Evolutionary conservation across 2,888 invertebrate species (phyloP).

Genomic region (Schizaphis graminum): DNA sequence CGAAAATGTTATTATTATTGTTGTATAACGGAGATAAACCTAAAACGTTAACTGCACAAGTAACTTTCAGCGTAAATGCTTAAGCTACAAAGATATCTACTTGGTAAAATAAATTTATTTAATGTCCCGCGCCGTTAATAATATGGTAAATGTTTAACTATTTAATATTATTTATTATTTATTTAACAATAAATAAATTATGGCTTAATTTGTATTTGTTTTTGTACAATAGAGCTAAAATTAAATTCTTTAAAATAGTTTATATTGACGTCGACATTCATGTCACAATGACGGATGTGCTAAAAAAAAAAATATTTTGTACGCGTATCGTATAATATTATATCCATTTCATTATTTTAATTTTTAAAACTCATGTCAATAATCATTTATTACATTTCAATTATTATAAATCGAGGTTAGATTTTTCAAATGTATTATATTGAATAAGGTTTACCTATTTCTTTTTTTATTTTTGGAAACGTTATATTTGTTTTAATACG

Average conservation of each 20-base stretch:
- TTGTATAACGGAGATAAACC: neutral
- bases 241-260: neutral
- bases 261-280: neutral
- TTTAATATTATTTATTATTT: neutral
- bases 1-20: neutral
- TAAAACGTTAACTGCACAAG: neutral
- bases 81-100: neutral
- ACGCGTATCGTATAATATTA: neutral
- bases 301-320: neutral
- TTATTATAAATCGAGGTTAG: neutral
- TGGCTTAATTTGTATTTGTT: neutral
- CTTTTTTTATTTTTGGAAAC: rapidly evolving
- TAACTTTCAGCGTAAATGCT: neutral
- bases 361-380: neutral
- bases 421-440: neutral
- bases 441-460: neutral
- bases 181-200: too few species aligned
- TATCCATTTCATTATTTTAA: neutral
- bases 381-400: neutral
- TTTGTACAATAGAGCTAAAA: neutral
- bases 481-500: neutral
- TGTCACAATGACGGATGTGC: neutral
- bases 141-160: neutral
- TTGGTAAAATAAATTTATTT: neutral
- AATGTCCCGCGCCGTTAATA: neutral